These are phyloP conservation scores for Coptodon rendalli DNA, from an alignment of 2,113 vertebrate genomes.

Conservation along the genomic window DNA sequence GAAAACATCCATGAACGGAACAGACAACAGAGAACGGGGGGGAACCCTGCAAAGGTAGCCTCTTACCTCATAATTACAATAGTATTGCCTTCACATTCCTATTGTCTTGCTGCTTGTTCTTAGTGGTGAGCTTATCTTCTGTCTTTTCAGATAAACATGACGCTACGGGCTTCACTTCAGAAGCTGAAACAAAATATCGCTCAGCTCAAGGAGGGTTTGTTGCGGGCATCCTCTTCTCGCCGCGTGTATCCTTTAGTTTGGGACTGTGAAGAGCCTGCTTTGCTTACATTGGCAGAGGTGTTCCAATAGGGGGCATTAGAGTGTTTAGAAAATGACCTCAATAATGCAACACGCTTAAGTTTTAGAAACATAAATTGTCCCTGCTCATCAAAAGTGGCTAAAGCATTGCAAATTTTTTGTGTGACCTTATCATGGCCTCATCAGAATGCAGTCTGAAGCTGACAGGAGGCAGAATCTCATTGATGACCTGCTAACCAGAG, in stretches of 20 bases:
- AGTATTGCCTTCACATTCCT: neutral
- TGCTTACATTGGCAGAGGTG: neutral
- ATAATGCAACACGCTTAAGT: neutral
- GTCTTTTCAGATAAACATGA: slow-evolving; percentile 81
- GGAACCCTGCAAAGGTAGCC: slow-evolving; percentile 84
- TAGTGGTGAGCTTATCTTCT: neutral
- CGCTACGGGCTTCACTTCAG: slow-evolving; percentile 82
- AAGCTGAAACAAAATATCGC: slow-evolving; percentile 84
- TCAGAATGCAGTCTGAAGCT: slow-evolving; percentile 90
- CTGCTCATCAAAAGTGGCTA: neutral
- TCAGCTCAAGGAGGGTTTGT: slow-evolving; percentile 83
- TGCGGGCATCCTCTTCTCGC: slow-evolving; percentile 77
- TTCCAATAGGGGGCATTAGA: slow-evolving; percentile 54
- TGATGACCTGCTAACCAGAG: slow-evolving; percentile 87
- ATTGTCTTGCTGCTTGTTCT: neutral
- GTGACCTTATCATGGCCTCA: slow-evolving; percentile 29
- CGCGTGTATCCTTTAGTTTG: slow-evolving; percentile 82
- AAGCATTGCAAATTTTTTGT: neutral
- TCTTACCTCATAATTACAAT: neutral
- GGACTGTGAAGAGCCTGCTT: neutral
- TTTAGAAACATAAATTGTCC: neutral
- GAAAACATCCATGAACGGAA: slow-evolving; percentile 89
- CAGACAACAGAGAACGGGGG: slow-evolving; percentile 82
- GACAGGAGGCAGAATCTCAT: slow-evolving; percentile 91
- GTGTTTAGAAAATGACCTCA: slow-evolving; percentile 13